Percentiles rank a stretch among this genome's conserved stretches.
These are phyloP conservation scores for Myocastor coypus DNA, from an alignment of 2,113 vertebrate genomes.

Conservation along the genomic window DNA sequence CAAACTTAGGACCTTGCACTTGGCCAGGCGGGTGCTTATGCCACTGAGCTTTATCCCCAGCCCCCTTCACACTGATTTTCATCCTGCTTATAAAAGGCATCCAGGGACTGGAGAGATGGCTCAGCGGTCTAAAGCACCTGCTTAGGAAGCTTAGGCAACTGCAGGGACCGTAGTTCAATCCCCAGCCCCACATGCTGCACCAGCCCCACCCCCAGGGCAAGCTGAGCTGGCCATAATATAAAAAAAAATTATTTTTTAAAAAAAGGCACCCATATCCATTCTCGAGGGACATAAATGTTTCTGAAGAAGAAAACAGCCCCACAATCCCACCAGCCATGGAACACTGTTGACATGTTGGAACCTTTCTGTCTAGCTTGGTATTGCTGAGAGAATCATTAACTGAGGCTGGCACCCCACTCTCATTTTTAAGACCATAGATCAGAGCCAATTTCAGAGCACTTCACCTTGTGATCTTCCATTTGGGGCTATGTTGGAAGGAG, in stretches of 20 bases:
- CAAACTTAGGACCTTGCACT: too few relatives aligned
- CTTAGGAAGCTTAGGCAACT: too few relatives aligned
- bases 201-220: too few relatives aligned
- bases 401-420: too few relatives aligned
- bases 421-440: not conserved
- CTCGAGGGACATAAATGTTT: not conserved
- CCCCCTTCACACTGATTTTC: not conserved
- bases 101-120: too few relatives aligned
- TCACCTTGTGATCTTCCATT: not conserved
- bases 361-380: not conserved
- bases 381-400: not conserved
- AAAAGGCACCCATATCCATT: not conserved
- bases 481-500: not conserved
- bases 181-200: too few relatives aligned
- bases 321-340: not conserved
- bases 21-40: too few relatives aligned
- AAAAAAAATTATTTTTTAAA: too few relatives aligned
- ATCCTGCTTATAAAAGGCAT: not conserved
- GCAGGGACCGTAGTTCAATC: too few relatives aligned
- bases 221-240: too few relatives aligned
- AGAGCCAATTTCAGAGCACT: not conserved
- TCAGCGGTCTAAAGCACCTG: too few relatives aligned
- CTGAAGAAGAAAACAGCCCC: not conserved
- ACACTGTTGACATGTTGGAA: rapidly evolving
- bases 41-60: too few relatives aligned